phyloP scores from a whole-genome alignment of 1,140 invertebrate genomes.

The Ericerus pela region DNA sequence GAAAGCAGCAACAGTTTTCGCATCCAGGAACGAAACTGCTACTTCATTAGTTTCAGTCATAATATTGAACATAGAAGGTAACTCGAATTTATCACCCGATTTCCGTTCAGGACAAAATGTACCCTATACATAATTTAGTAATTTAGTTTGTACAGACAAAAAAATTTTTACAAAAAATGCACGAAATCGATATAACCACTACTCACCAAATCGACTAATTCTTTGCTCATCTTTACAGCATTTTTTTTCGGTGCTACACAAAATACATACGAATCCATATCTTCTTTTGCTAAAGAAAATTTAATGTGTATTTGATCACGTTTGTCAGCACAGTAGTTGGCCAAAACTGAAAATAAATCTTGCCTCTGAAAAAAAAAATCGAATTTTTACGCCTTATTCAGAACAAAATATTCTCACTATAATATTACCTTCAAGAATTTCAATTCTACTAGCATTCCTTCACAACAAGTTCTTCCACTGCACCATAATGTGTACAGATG shows the following conservation, averaged over 20 bases:
- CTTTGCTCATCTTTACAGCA: slow-evolving; percentile 67
- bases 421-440: slow-evolving; percentile 68
- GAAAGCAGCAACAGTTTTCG: slow-evolving; percentile 62
- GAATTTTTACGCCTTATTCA: background rate
- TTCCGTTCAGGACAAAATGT: slow-evolving; percentile 85
- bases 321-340: slow-evolving; percentile 68
- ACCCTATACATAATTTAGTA: slow-evolving; percentile 39
- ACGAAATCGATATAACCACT: slow-evolving; percentile 1
- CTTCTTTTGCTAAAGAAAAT: slow-evolving; percentile 74
- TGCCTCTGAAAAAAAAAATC: slow-evolving; percentile 46
- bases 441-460: slow-evolving; percentile 92
- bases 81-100: slow-evolving; percentile 69
- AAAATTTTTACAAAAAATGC: slow-evolving; percentile 12
- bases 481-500: slow-evolving; percentile 92
- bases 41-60: slow-evolving; percentile 85
- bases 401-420: slow-evolving; percentile 6
- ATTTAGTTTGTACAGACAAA: slow-evolving; percentile 7
- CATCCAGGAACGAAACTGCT: slow-evolving; percentile 63
- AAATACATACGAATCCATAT: slow-evolving; percentile 88
- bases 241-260: slow-evolving; percentile 81
- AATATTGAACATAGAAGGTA: slow-evolving; percentile 63
- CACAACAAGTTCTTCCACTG: slow-evolving; percentile 80
- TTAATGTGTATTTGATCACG: slow-evolving; percentile 73
- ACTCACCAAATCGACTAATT: slow-evolving; percentile 81
- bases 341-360: slow-evolving; percentile 77